A percentile compares a stretch with the other conserved stretches of the same genome.
phyloP scores from a whole-genome alignment of 2,113 vertebrate genomes.

The Astur gentilis region DNA sequence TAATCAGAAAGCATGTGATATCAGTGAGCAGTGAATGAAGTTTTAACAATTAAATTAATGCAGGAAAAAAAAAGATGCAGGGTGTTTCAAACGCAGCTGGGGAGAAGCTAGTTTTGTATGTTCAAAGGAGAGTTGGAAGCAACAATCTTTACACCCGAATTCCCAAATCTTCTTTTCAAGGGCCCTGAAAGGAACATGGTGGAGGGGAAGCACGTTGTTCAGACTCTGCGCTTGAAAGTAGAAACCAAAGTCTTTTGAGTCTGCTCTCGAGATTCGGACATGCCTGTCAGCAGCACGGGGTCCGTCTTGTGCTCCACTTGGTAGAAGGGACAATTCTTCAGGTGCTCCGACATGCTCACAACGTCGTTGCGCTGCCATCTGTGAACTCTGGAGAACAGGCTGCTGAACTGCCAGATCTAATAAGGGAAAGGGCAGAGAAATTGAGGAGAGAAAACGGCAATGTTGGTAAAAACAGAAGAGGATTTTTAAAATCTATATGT shows the following conservation, averaged over 20 bases:
- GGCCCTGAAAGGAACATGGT: not conserved
- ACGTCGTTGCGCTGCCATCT: slow-evolving; percentile 76
- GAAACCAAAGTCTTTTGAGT: slow-evolving; percentile 68
- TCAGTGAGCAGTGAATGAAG: not conserved
- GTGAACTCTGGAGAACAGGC: slow-evolving; percentile 85
- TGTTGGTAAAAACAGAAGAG: not conserved
- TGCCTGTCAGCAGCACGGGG: slow-evolving; percentile 79
- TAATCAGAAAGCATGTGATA: not conserved
- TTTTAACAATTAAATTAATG: not conserved
- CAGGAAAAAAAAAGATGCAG: not conserved
- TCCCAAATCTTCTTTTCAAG: not conserved
- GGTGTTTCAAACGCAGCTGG: not conserved
- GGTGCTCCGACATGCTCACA: slow-evolving; percentile 84
- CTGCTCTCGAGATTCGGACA: slow-evolving; percentile 67
- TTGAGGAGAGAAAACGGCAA: not conserved
- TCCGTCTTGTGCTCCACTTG: slow-evolving; percentile 73
- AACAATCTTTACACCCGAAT: not conserved
- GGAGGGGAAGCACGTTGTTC: not conserved
- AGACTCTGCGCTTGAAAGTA: slow-evolving; percentile 67
- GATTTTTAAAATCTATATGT: not conserved
- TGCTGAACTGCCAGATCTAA: slow-evolving; percentile 91
- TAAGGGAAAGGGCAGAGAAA: not conserved
- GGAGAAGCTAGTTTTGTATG: not conserved
- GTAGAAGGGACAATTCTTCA: slow-evolving; percentile 87
- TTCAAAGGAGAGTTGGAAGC: not conserved